Base-by-base conservation (phyloP, 2,113 vertebrate species). In the Mesoclemmys tuberculata region DNA sequence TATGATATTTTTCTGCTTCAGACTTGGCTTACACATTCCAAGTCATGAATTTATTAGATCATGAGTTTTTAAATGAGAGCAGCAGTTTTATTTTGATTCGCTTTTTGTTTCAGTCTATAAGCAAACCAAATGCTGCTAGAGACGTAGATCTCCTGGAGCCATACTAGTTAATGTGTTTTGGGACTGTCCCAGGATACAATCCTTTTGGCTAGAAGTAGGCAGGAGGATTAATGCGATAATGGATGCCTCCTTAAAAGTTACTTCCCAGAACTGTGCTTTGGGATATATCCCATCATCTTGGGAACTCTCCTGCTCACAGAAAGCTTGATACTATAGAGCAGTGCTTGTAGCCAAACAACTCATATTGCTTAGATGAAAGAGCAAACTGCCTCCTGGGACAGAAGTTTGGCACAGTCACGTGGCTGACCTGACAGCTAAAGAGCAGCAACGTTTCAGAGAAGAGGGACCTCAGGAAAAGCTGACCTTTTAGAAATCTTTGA, bases 41-140 rank as follows among this genome's bases (percentile, higher is more conserved):
- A 58, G 12, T 2, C 54, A 56, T 80, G 38, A 83, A 71, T 85
- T 88, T 21, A 75, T 79, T 88, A 54, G 4, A n/a, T 80, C 46
- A 31, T 10, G 26, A 5, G 46, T n/a, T 0, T 0, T 1, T 55
- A 52, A 56, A 89, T 85, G 41, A 38, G n/a, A 38, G 18, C 35
- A n/a, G 4, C 8, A 5, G 19, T 38, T 71, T 38, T 68, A 68
- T 71, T 71, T 71, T 71, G 19, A 71, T 71, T n/a, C 2, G 8
- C 61, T n/a, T 38, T 64, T 68, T n/a, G 51, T 52, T 16, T 52
- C 35, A n/a, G 35, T 68, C 61, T 68, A n/a, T 68, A n/a, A 18
- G 8, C 35, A n/a, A n/a, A n/a, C 35, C n/a, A 31, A 68, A 64
- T 64, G 35, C 31, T 68, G 61, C 8, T 68, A 16, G 29, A 68